phyloP scores from a whole-genome alignment of 2,113 vertebrate species.

The Coturnix japonica region DNA sequence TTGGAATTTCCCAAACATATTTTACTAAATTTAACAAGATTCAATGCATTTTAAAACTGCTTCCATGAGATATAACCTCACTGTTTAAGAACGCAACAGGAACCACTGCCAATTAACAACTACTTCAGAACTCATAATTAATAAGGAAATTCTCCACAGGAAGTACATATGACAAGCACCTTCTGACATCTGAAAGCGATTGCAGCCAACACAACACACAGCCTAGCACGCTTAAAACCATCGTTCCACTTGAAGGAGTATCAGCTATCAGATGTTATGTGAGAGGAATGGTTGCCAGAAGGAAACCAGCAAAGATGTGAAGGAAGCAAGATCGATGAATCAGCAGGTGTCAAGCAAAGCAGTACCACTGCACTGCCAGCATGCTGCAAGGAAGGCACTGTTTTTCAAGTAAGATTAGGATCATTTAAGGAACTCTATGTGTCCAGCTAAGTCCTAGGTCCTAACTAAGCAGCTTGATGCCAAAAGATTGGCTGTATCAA shows the following conservation, averaged over 20 bases:
- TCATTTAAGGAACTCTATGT: background rate
- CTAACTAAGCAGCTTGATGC: background rate
- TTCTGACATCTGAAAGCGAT: background rate
- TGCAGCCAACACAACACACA: background rate
- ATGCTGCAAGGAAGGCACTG: background rate
- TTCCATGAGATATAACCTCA: background rate
- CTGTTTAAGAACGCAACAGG: background rate
- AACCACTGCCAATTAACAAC: background rate
- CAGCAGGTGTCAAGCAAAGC: background rate
- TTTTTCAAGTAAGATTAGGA: background rate
- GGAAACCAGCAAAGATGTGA: background rate
- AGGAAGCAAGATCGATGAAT: background rate
- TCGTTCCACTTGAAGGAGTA: background rate
- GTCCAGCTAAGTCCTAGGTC: background rate
- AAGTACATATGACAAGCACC: background rate
- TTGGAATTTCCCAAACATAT: background rate
- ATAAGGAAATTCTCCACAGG: background rate
- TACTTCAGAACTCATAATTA: background rate
- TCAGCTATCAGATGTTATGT: background rate
- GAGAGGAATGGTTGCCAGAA: background rate
- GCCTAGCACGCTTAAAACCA: background rate
- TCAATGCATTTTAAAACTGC: background rate
- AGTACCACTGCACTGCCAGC: fast-evolving
- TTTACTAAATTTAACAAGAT: background rate
- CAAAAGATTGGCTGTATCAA: background rate